Evolutionary conservation across 2,797 vertebrate genomes (phyloP), one percentile per base, ranked within the genome.

Genomic region (Allobates femoralis): DNA sequence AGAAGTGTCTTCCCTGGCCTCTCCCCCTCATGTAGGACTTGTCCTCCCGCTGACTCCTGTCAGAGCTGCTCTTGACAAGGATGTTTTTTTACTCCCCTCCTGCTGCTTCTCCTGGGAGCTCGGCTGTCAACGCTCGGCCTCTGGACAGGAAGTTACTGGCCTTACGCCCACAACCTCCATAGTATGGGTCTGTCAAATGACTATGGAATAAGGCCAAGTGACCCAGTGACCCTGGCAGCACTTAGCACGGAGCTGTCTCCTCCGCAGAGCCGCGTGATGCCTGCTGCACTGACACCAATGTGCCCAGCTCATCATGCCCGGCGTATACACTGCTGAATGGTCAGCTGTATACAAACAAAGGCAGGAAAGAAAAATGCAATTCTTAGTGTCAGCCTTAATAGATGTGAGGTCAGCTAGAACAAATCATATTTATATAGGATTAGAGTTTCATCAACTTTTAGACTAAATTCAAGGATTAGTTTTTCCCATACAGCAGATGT

Each of bases 11-110:
- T 78, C 76, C 5, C 37, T 55, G 15, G 0, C 6, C 89, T 88
- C 89, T 55, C 84, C 80, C 46, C 80, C 37, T 78, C 50, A 46
- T 73, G 41, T 73, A 89, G 88, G 90, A 91, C 90, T 92, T 95
- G 94, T 92, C 94, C 95, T 91, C 90, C 87, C 86, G 90, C 90
- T 95, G 95, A 95, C 94, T 95, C 90, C 93, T 95, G 94, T 94
- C 94, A 93, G 91, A 91, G 89, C 91, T 90, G 91, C 76, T 75
- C 91, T 90, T 92, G 92, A 93, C 91, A 89, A 91, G 94, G 91
- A 91, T 96, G 94, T 96, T 96, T 96, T 93, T 96, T 67, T 81
- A 76, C 56, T 76, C 95, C 93, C 94, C 96, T 92, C 87, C 88
- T 80, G 89, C 56, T 81, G 88, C 62, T 88, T 86, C 94, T 92